A percentile compares a stretch with the other conserved stretches of the same genome.
Evolutionary conservation across 2,888 invertebrate species (phyloP).

Genomic region (Aphidius colemani): DNA sequence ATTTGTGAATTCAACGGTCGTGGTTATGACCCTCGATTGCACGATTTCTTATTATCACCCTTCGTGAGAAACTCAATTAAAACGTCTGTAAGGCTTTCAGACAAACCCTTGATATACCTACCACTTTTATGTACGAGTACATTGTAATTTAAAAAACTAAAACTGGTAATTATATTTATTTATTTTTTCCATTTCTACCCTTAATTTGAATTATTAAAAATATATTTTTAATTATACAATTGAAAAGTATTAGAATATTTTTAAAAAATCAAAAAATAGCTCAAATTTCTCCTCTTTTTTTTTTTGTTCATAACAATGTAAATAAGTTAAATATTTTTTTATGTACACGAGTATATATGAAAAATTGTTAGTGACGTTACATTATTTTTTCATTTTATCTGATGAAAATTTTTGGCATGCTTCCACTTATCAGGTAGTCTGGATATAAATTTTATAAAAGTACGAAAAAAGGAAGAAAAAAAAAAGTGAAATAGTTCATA

Average conservation of each 20-base stretch:
- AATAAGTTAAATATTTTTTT: background rate
- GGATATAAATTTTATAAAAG: too few relatives aligned
- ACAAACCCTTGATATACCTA: too few relatives aligned
- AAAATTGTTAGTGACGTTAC: constrained; percentile 1
- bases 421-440: constrained; percentile 10
- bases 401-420: constrained; percentile 17
- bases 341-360: too few relatives aligned
- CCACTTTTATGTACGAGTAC: constrained; percentile 7
- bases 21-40: constrained; percentile 26
- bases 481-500: background rate
- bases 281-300: background rate
- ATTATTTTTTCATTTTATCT: constrained; percentile 22
- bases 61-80: constrained; percentile 38
- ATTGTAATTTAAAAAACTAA: background rate
- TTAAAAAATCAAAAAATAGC: background rate
- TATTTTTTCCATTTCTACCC: too few relatives aligned
- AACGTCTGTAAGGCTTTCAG: constrained; percentile 22
- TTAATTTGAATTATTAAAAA: background rate
- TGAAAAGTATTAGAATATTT: background rate
- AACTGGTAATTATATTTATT: background rate
- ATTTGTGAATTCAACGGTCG: constrained; percentile 9
- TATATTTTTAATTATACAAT: background rate
- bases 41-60: constrained; percentile 31
- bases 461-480: too few relatives aligned
- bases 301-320: background rate